phyloP scores from a whole-genome alignment of 2,113 vertebrate species.

The Cephalopholis sonnerati region DNA sequence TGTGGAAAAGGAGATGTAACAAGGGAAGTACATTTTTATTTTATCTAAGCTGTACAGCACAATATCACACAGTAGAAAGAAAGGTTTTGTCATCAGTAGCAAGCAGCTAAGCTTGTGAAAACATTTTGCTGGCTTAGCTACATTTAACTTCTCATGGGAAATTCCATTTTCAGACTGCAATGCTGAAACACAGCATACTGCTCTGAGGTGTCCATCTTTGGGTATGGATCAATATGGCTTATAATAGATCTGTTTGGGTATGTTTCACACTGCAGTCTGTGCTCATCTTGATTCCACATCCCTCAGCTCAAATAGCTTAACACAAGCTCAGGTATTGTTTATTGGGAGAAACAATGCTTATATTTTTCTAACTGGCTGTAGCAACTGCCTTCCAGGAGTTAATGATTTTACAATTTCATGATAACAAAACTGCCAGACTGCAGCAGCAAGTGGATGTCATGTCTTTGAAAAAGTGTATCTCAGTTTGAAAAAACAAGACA shows the following conservation, averaged over 20 bases:
- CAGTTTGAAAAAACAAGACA: background rate
- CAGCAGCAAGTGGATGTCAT: background rate
- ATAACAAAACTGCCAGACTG: slow-evolving; percentile 19
- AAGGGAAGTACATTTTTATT: slow-evolving; percentile 11
- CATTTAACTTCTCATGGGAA: slow-evolving; percentile 69
- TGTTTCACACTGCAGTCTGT: slow-evolving; percentile 60
- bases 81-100: slow-evolving; percentile 46
- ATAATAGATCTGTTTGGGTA: slow-evolving; percentile 76
- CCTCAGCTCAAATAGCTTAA: slow-evolving; percentile 56
- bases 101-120: slow-evolving; percentile 30
- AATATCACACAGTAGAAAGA: slow-evolving; percentile 28
- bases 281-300: slow-evolving; percentile 58
- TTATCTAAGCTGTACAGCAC: background rate
- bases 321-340: slow-evolving; percentile 49
- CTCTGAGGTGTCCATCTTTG: slow-evolving; percentile 68
- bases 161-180: slow-evolving; percentile 67
- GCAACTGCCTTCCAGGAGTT: slow-evolving; percentile 20
- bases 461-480: slow-evolving; percentile 16
- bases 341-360: slow-evolving; percentile 30
- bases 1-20: slow-evolving; percentile 20
- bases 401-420: slow-evolving; percentile 54
- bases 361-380: slow-evolving; percentile 26
- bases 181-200: slow-evolving; percentile 61
- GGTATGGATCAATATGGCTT: slow-evolving; percentile 72
- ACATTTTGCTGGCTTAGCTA: slow-evolving; percentile 58